Conservation (phyloP, 2,113 vertebrate genomes). For the Aythya baeri region DNA sequence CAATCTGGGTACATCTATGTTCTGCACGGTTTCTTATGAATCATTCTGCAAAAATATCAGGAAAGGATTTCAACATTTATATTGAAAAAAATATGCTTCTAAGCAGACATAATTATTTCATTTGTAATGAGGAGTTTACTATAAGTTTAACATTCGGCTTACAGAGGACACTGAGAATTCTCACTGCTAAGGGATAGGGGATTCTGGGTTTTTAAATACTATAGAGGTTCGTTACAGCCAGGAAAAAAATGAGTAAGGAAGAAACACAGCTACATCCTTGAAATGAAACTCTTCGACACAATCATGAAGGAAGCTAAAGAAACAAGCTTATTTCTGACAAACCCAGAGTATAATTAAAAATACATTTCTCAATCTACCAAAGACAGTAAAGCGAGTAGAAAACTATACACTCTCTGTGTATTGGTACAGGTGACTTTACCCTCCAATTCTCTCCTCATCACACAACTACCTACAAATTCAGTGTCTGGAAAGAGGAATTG, state of each 20-base stretch:
- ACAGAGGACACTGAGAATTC: neutral
- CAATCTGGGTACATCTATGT: neutral
- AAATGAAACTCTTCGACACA: neutral
- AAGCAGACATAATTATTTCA: neutral
- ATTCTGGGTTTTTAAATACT: neutral
- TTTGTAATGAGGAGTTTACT: neutral
- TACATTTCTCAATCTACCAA: neutral
- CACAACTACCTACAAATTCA: neutral
- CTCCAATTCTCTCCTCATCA: neutral
- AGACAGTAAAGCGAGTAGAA: neutral
- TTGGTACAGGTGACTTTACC: neutral
- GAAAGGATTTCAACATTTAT: neutral
- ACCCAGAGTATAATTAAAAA: neutral
- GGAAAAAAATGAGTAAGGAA: neutral
- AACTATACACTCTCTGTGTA: neutral
- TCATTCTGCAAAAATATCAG: slow-evolving; percentile 42
- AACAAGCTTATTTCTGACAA: neutral
- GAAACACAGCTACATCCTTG: neutral
- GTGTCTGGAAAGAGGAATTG: neutral
- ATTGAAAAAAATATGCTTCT: neutral
- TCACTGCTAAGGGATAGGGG: neutral
- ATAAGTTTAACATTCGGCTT: neutral
- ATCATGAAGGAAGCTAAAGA: neutral
- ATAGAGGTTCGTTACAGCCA: neutral
- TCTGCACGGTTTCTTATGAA: slow-evolving; percentile 38